Evolutionary conservation across 2,888 invertebrate species (phyloP), one percentile per base, ranked within the genome.

Genomic region (Dichetophora obliterata): DNA sequence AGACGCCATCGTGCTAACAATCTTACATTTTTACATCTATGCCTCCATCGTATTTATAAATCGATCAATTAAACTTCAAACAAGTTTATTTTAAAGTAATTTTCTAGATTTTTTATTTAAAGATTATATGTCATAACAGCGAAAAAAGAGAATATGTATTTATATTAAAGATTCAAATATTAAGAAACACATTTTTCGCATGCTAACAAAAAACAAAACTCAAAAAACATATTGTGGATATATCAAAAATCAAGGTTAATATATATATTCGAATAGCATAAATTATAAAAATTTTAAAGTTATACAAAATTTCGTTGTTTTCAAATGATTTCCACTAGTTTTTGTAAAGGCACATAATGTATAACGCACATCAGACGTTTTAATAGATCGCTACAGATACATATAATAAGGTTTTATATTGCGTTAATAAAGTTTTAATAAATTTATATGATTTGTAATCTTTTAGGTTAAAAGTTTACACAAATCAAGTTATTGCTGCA

Each of bases 261-360:
- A 19, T n/a, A 54, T 50, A 71, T 71, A 71, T 14, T 22, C 48
- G 19, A 66, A 54, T 19, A 54, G 11, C 22, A 19, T 54, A 19
- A 8, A 54, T n/a, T 63, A 65, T 31, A n/a, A 65, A 65, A 22
- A 37, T 0, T 37, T 37, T 65, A 34, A 63, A 16, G 16, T 65
- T 34, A 14, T 27, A 52, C 3, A 50, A 48, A n/a, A 24, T 52
- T 52, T 48, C 52, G 48, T 69, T 48, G 69, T 50, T 69, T 34
- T 11, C 9, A 19, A 34, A 65, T 52, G 48, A 69, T 52, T 31
- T 27, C 8, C 31, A 65, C 31, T 65, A 52, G 27, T 52, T 52
- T 52, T 69, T 65, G 16, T 50, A 50, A 50, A 69, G 69, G 69
- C 69, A 69, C 69, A 69, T 69, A 50, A 68, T 68, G 48, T 68